Evolutionary conservation across 2,888 invertebrate species (phyloP).

Genomic region (Diarsia mendica): DNA sequence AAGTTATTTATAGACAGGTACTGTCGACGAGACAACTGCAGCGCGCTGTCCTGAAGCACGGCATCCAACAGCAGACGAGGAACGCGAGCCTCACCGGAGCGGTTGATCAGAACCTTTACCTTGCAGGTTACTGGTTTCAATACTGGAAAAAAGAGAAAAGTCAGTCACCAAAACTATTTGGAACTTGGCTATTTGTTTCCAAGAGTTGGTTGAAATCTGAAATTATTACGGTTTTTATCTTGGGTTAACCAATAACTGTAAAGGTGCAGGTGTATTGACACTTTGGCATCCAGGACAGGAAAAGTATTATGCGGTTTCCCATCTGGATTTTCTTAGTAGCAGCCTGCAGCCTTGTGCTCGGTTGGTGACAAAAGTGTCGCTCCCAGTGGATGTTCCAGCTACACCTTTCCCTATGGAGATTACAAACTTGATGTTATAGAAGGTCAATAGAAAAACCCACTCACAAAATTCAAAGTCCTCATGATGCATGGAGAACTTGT

Average conservation of each 20-base stretch:
- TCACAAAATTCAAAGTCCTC: slow-evolving; percentile 95
- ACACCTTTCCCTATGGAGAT: too few species aligned
- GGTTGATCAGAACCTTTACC: slow-evolving; percentile 94
- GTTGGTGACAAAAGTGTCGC: too few species aligned
- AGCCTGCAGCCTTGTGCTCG: too few species aligned
- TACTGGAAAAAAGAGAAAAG: slow-evolving; percentile 87
- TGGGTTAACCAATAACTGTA: too few species aligned
- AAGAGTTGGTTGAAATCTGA: not conserved
- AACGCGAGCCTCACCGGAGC: slow-evolving; percentile 91
- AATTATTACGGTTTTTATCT: too few species aligned
- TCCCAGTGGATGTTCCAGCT: too few species aligned
- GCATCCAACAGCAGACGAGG: slow-evolving; percentile 92
- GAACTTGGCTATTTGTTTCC: not conserved
- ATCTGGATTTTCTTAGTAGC: too few species aligned
- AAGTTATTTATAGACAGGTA: slow-evolving; percentile 91
- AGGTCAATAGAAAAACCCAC: slow-evolving; percentile 71
- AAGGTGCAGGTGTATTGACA: too few species aligned
- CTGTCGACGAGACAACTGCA: slow-evolving; percentile 93
- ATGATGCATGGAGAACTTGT: slow-evolving; percentile 94
- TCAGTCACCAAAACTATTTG: not conserved
- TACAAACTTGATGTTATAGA: too few species aligned
- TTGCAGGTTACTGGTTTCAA: slow-evolving; percentile 94
- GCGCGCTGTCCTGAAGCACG: slow-evolving; percentile 93
- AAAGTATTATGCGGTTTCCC: too few species aligned
- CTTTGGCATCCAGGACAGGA: too few species aligned